Conservation (phyloP, 1,140 invertebrate species). For the Battus philenor region DNA sequence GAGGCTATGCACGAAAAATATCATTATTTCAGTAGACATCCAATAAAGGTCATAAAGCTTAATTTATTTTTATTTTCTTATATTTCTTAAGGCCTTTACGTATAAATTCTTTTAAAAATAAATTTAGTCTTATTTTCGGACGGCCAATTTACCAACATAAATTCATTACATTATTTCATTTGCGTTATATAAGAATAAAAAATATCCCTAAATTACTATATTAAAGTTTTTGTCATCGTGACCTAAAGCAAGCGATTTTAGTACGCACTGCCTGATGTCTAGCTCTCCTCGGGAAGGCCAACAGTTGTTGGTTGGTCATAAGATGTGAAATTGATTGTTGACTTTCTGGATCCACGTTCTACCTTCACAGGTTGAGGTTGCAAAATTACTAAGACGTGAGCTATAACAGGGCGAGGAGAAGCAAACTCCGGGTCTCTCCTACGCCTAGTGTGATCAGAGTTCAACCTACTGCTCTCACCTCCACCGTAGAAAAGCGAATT, state of each 20-base stretch:
- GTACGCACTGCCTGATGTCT: conserved; percentile 29
- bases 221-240: conserved; percentile 10
- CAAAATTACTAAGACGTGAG: conserved; percentile 24
- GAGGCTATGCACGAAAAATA: no score
- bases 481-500: conserved; percentile 42
- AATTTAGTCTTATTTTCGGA: no score
- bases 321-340: conserved; percentile 21
- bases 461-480: conserved; percentile 49
- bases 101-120: no score
- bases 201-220: conserved; percentile 21
- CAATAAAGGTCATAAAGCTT: no score
- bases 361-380: conserved; percentile 19
- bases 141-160: no score
- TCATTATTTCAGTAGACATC: no score
- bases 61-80: no score
- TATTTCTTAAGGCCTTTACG: no score
- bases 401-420: conserved; percentile 30
- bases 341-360: conserved; percentile 18
- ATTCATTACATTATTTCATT: no score
- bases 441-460: conserved; percentile 30
- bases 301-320: conserved; percentile 21
- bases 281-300: conserved; percentile 41
- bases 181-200: no score
- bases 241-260: conserved; percentile 1
- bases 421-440: conserved; percentile 32